phyloP scores from a whole-genome alignment of 2,888 invertebrate genomes.

The Drosophila demipolita region DNA sequence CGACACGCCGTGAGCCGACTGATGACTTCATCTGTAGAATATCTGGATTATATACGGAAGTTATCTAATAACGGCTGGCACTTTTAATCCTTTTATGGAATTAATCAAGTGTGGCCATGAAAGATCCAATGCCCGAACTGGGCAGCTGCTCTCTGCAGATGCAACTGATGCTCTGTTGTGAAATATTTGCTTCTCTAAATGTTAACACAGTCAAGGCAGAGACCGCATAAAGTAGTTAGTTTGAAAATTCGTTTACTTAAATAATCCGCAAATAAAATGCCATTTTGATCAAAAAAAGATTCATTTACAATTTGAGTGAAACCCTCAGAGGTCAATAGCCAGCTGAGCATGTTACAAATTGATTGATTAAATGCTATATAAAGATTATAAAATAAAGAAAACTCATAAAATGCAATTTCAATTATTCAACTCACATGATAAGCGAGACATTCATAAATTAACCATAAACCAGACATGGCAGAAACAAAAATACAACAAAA shows the following conservation, averaged over 20 bases:
- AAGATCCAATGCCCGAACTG: conserved; percentile 32
- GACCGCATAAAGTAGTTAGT: neutral
- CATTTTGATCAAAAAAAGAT: neutral
- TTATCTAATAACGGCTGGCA: conserved; percentile 65
- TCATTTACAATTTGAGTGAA: neutral
- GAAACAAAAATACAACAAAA: conserved; percentile 19
- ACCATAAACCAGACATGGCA: conserved; percentile 59
- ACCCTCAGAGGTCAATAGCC: conserved; percentile 49
- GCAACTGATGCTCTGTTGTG: conserved; percentile 11
- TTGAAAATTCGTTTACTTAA: neutral
- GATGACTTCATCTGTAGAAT: conserved; percentile 68
- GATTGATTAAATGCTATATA: conserved; percentile 50
- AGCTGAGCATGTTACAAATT: conserved; percentile 50
- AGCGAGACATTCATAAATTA: conserved; percentile 80
- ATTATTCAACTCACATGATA: conserved; percentile 73
- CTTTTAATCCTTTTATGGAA: conserved; percentile 77
- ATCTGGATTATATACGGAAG: conserved; percentile 70
- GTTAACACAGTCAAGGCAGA: neutral
- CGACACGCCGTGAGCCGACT: conserved; percentile 64
- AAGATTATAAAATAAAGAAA: conserved; percentile 47
- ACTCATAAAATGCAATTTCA: conserved; percentile 53
- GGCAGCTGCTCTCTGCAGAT: conserved; percentile 53
- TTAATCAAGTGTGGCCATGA: conserved; percentile 79
- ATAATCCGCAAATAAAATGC: neutral
- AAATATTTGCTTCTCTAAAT: conserved; percentile 12